These are phyloP conservation scores for Cassiopea andromeda DNA, from an alignment of 30 jellyfish, hydroid and myxozoan genomes.

Conservation along the genomic window DNA sequence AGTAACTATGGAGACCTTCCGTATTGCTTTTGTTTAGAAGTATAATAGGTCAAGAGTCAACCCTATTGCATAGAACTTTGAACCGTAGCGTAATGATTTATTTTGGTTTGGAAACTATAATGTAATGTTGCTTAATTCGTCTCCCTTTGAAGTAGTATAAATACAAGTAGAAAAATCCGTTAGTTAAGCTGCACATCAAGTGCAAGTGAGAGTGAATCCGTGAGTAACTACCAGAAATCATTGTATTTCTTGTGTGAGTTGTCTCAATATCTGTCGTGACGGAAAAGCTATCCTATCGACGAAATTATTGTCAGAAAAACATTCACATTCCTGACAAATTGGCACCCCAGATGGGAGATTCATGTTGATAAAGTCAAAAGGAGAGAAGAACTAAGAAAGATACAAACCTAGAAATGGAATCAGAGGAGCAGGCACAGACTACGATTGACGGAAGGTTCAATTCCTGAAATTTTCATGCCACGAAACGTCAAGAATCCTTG, in stretches of 20 bases:
- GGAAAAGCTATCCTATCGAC: neutral
- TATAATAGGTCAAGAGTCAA: too few species aligned
- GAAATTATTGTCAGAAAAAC: neutral
- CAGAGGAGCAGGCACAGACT: neutral
- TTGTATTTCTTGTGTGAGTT: neutral
- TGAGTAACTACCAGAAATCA: neutral
- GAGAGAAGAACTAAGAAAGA: neutral
- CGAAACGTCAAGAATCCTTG: neutral
- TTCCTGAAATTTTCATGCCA: neutral
- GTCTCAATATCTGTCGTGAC: neutral
- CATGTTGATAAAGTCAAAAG: neutral
- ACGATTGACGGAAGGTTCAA: neutral
- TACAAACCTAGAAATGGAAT: neutral
- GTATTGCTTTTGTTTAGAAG: too few species aligned
- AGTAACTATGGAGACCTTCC: neutral
- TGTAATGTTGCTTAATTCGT: neutral
- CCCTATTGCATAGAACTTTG: too few species aligned
- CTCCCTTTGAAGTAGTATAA: neutral
- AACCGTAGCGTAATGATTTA: neutral
- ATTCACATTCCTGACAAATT: neutral
- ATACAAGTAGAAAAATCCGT: neutral
- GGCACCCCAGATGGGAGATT: neutral
- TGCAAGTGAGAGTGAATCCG: neutral
- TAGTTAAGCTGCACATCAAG: neutral
- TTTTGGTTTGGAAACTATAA: neutral